phyloP scores from a whole-genome alignment of 1,140 invertebrate species.

The Phthorimaea operculella region DNA sequence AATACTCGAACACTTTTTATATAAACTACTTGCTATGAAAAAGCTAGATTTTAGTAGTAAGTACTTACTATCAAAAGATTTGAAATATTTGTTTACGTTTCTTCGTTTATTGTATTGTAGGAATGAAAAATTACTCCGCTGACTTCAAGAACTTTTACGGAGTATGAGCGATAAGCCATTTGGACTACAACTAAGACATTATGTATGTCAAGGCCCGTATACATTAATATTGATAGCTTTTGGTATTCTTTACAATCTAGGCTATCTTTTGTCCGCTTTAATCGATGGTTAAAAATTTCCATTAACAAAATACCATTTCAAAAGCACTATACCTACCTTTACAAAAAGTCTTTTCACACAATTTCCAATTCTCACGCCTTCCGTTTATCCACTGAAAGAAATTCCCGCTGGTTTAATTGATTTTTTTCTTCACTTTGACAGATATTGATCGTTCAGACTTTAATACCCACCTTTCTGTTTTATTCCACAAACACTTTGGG shows the following conservation, averaged over 20 bases:
- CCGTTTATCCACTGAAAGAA: slow-evolving; percentile 56
- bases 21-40: no score
- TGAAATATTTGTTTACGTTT: no score
- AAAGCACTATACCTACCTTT: slow-evolving; percentile 13
- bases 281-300: slow-evolving; percentile 29
- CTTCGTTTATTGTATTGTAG: no score
- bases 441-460: slow-evolving; percentile 53
- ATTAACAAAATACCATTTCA: slow-evolving; percentile 34
- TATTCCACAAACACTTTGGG: slow-evolving; percentile 51
- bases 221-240: neutral
- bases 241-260: neutral
- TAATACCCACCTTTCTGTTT: slow-evolving; percentile 48
- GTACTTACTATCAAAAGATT: no score
- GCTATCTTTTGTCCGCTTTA: slow-evolving; percentile 18
- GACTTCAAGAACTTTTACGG: no score
- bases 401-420: slow-evolving; percentile 49
- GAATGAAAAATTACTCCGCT: no score
- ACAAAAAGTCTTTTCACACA: slow-evolving; percentile 50
- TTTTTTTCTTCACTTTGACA: slow-evolving; percentile 57
- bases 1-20: no score
- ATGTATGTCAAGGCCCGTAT: neutral
- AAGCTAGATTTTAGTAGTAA: no score
- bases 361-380: slow-evolving; percentile 53
- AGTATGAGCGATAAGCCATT: no score
- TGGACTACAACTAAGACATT: no score